Base-by-base conservation (phyloP, 2,888 invertebrate genomes). In the Ophraella communa region DNA sequence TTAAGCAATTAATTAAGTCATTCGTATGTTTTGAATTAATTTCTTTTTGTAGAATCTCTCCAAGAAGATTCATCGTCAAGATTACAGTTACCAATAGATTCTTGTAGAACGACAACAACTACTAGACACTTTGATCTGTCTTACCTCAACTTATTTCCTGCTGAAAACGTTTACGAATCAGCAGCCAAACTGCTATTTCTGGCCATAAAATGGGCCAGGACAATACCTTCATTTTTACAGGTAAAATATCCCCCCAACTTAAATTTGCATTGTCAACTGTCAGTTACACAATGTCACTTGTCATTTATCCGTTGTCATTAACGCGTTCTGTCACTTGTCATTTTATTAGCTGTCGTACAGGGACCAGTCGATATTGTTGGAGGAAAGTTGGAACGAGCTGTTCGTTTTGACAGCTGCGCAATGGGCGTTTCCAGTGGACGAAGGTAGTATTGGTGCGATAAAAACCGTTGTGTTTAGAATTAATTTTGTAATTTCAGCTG, bases 351-450 rank as follows among this genome's bases (percentile, higher is more conserved):
- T 91, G 57, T 87, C 89, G 0, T 87, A 86, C 70, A 80, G 87
- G 52, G 94, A 94, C 74, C 94, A 93, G 78, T 87, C 88, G 0
- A 85, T 87, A 55, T 84, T 95, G 39, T 81, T 95, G 57, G 90
- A 91, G 75, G 90, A 88, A 76, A 89, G 91, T 27, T 95, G 95
- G 95, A 89, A 89, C 74, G 94, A 94, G 78, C 81, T 95, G 3
- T 94, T 94, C 79, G 86, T 94, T 1, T 80, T 95, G 8, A 93
- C 92, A 27, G 92, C 93, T 7, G 91, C 93, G 0, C 93, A 95
- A 77, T 91, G 91, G 88, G 87, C 89, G 1, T 86, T 92, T 65
- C 87, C 88, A 17, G 86, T 93, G 33, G 91, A 92, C 69, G 89
- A 91, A 83, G 88, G 91, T 91, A 82, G 76, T 66, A 18, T 3